These are phyloP conservation scores for silkworm (Bombyx mori) DNA, from an alignment of 1,140 invertebrate genomes.

Conservation along the genomic window ASM3026992v2 NC_085117.1:15803501-15804000, in stretches of 20 bases:
- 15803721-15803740: constrained; percentile 67
- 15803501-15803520: too few species aligned
- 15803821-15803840: constrained; percentile 25
- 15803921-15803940: constrained; percentile 44
- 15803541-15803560: too few species aligned
- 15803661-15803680: too few species aligned
- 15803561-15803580: too few species aligned
- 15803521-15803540: too few species aligned
- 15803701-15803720: constrained; percentile 63
- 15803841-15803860: constrained; percentile 7
- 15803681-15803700: too few species aligned
- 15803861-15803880: constrained; percentile 10
- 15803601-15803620: too few species aligned
- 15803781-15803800: constrained; percentile 16
- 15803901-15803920: constrained; percentile 12
- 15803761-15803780: constrained; percentile 30
- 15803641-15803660: too few species aligned
- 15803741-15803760: constrained; percentile 65
- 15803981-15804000: constrained; percentile 37
- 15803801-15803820: constrained; percentile 10
- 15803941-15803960: constrained; percentile 46
- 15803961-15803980: constrained; percentile 36
- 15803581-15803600: too few species aligned
- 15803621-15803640: too few species aligned
- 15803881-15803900: constrained; percentile 17